Percentiles rank a stretch among this genome's conserved stretches.
These are phyloP conservation scores for Lethrus apterus DNA, from an alignment of 1,140 invertebrate genomes.

Conservation along the genomic window DNA sequence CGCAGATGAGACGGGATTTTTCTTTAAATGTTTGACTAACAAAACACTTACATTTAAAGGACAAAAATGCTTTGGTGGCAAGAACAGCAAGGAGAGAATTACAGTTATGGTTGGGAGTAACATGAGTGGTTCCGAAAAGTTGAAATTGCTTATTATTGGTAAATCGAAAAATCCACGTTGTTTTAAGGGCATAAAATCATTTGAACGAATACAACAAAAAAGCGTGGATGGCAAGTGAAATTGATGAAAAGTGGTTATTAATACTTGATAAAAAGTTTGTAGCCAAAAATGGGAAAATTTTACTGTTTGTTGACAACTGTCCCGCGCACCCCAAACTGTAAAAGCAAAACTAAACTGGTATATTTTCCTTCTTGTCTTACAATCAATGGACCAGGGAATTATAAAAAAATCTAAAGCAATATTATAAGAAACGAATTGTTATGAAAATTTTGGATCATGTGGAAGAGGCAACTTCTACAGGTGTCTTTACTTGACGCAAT, in stretches of 20 bases:
- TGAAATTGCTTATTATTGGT: conserved; percentile 9
- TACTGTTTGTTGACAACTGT: conserved; percentile 45
- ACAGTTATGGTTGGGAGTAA: conserved; percentile 8
- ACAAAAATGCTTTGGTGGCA: conserved; percentile 8
- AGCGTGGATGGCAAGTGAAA: conserved; percentile 40
- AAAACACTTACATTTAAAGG: neutral
- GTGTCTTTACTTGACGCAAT: conserved; percentile 16
- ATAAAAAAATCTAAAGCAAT: conserved; percentile 37
- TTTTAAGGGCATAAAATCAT: conserved; percentile 17
- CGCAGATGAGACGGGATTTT: neutral
- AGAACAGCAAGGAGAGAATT: conserved; percentile 11
- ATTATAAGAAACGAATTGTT: too few species aligned
- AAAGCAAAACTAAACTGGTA: conserved; percentile 7
- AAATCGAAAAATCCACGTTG: conserved; percentile 14
- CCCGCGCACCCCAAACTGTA: conserved; percentile 25
- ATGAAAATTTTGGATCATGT: conserved; percentile 12
- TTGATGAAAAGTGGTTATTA: conserved; percentile 37
- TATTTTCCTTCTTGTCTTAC: conserved; percentile 40
- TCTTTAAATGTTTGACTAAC: neutral
- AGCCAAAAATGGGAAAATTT: conserved; percentile 39
- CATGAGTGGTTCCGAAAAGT: conserved; percentile 13
- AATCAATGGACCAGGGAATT: conserved; percentile 44
- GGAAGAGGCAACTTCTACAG: conserved; percentile 16
- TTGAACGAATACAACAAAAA: conserved; percentile 37
- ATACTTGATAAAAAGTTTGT: conserved; percentile 34